phyloP scores from a whole-genome alignment of 2,888 invertebrate genomes.

The Hofmannophila pseudospretella region DNA sequence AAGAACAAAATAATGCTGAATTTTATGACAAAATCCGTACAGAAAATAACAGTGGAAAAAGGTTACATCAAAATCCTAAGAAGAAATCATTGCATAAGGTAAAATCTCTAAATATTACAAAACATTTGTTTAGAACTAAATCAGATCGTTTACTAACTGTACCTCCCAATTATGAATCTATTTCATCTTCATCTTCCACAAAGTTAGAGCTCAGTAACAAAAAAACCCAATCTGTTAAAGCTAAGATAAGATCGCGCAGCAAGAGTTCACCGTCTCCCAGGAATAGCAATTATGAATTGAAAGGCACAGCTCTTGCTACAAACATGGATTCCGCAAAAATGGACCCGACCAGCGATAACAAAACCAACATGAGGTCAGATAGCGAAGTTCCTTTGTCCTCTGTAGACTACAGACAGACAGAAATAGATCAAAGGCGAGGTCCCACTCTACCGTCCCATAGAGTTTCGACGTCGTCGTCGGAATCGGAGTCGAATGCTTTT shows the following conservation, averaged over 20 bases:
- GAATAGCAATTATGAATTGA: slow-evolving; percentile 1
- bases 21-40: slow-evolving; percentile 3
- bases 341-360: neutral
- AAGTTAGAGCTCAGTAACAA: slow-evolving; percentile 21
- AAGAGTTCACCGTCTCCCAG: slow-evolving; percentile 42
- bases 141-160: slow-evolving; percentile 10
- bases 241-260: slow-evolving; percentile 25
- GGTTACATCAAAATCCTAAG: slow-evolving; percentile 21
- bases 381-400: neutral
- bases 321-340: neutral
- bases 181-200: slow-evolving; percentile 27
- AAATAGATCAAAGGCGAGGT: neutral
- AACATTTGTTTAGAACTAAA: slow-evolving; percentile 32
- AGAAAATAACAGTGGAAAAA: slow-evolving; percentile 13
- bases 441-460: neutral
- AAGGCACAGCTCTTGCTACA: neutral
- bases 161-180: slow-evolving; percentile 11
- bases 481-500: neutral
- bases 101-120: slow-evolving; percentile 64
- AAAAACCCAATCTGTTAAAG: slow-evolving; percentile 9
- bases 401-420: neutral
- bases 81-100: slow-evolving; percentile 56
- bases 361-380: neutral
- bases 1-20: slow-evolving; percentile 13
- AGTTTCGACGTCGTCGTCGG: neutral